A percentile compares a stretch with the other conserved stretches of the same genome.
Conservation (phyloP, 2,888 invertebrate species). For the Erebia aethiops region DNA sequence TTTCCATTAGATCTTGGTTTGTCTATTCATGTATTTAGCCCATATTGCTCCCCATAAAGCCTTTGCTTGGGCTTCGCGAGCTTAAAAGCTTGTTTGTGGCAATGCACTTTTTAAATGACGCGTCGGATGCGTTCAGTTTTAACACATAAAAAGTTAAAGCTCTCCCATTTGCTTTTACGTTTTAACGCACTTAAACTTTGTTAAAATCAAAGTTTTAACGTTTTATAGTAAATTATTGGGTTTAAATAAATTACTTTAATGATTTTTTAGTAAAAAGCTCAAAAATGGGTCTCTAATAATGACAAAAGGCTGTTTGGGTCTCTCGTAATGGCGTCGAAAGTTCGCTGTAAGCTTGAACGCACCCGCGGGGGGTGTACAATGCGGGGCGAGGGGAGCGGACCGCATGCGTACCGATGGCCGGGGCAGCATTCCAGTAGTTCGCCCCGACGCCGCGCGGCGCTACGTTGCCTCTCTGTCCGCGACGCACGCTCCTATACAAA, state of each 20-base stretch:
- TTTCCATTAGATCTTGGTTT: neutral
- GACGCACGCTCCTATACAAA: constrained; percentile 75
- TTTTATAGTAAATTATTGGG: neutral
- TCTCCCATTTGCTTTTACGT: neutral
- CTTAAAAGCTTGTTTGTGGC: constrained; percentile 49
- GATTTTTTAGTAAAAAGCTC: neutral
- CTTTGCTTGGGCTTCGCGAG: constrained; percentile 45
- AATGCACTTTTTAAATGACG: constrained; percentile 50
- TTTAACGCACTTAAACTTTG: neutral
- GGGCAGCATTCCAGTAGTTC: constrained; percentile 79
- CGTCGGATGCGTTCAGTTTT: constrained; percentile 47
- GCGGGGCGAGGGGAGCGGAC: constrained; percentile 48
- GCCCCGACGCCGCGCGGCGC: constrained; percentile 69
- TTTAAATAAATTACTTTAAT: neutral
- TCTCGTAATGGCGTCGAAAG: constrained; percentile 53
- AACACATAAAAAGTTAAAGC: neutral
- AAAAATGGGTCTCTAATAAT: constrained; percentile 35
- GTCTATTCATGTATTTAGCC: constrained; percentile 38
- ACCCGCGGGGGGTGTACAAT: constrained; percentile 52
- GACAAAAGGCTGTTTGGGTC: constrained; percentile 39
- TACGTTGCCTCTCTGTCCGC: constrained; percentile 57
- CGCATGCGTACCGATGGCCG: constrained; percentile 75
- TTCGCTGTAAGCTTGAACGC: constrained; percentile 69
- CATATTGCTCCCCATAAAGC: constrained; percentile 45
- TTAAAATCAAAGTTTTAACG: neutral